These are phyloP conservation scores for Rallus limicola DNA, from an alignment of 2,113 vertebrate species.

Conservation along the genomic window DNA sequence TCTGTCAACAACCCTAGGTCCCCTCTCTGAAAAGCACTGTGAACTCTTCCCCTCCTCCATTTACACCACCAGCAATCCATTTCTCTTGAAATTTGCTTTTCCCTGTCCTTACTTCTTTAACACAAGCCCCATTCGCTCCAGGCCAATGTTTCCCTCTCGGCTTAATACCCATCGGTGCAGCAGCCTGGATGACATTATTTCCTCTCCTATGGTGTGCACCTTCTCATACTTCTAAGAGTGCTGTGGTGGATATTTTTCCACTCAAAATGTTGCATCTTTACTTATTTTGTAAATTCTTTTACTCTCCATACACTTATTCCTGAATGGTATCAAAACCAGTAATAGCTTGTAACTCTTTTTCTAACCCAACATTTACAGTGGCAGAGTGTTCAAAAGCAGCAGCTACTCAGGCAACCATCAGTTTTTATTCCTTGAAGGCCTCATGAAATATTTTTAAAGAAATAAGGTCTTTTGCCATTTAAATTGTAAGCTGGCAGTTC, in stretches of 20 bases:
- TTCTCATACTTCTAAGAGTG: neutral
- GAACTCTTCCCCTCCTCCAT: neutral
- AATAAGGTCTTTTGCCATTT: neutral
- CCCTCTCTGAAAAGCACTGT: neutral
- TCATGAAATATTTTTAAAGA: neutral
- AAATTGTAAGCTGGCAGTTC: neutral
- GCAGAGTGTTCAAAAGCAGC: neutral
- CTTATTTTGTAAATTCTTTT: neutral
- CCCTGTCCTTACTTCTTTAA: neutral
- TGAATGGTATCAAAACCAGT: neutral
- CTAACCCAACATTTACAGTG: neutral
- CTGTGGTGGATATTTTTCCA: neutral
- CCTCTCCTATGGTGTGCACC: neutral
- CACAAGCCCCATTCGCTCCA: neutral
- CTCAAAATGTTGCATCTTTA: neutral
- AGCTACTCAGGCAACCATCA: neutral
- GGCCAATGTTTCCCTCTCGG: neutral
- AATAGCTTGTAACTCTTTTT: neutral
- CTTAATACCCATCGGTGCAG: neutral
- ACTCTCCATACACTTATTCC: neutral
- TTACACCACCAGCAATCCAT: rapidly evolving
- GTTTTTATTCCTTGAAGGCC: neutral
- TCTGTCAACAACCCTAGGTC: neutral
- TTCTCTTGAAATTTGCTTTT: neutral
- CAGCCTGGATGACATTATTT: neutral